Evolutionary conservation across 2,113 vertebrate genomes (phyloP), one percentile per base, ranked within the genome.

Genomic region (Menura novaehollandiae): DNA sequence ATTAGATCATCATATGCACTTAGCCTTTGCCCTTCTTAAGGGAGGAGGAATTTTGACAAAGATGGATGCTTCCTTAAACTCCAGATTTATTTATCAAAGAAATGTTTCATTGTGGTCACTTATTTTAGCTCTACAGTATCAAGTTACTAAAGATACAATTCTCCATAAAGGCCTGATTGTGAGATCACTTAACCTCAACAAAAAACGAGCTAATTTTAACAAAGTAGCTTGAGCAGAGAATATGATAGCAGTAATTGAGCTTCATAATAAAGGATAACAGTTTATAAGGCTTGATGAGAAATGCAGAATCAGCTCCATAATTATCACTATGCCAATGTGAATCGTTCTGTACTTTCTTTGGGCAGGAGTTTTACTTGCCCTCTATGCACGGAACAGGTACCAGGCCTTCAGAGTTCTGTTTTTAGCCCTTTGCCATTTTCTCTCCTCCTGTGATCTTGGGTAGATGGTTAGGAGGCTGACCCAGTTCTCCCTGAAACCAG

Each of bases 1-100:
- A 73, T 91, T 95, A 92, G 85, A 91, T 97, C 92, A 92, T 87
- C 66, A 11, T 59, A 76, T 63, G 68, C 86, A 93, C 43, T 96
- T 97, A 94, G 62, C 87, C 90, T 96, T 90, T 97, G 90, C 91
- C 93, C 79, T 92, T 86, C 75, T 71, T 74, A 62, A 73, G 58
- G 43, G 43, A 92, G 66, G 84, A 59, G 51, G 59, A 81, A 76
- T 92, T 91, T 78, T 93, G 89, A 93, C 83, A 82, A 93, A 94
- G 93, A 95, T 75, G 89, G 86, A 96, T 96, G 73, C 44, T 87
- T 92, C 77, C 62, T 72, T 93, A 87, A 95, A 76, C 7, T n/a
- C 35, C 32, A 66, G 76, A 85, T 92, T 96, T 96, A 73, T 94
- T 93, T 91, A 89, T 93, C 49, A 73, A 81, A 96, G n/a, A 91